Evolutionary conservation across 2,888 invertebrate genomes (phyloP).

Genomic region (Branchellion lobata): DNA sequence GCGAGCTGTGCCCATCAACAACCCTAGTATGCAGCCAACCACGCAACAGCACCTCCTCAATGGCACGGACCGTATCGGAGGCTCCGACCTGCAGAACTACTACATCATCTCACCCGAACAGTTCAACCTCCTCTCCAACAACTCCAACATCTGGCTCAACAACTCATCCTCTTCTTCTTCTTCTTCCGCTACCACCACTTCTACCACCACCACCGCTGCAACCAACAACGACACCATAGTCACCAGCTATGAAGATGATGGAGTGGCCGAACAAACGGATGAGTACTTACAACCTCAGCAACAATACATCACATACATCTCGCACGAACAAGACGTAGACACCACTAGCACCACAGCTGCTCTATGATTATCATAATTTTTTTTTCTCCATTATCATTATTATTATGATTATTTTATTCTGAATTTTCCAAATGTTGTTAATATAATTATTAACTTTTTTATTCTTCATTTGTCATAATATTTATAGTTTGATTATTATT

Average conservation of each 20-base stretch:
- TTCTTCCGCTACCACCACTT: too few species aligned
- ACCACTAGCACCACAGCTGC: not conserved
- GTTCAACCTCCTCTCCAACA: not conserved
- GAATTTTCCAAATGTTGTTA: not conserved
- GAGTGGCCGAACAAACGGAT: not conserved
- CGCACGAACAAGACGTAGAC: conserved; percentile 21
- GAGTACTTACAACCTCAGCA: not conserved
- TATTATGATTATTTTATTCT: not conserved
- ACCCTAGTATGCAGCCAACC: not conserved
- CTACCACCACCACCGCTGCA: too few species aligned
- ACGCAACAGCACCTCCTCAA: not conserved
- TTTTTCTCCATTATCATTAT: not conserved
- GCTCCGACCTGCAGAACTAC: not conserved
- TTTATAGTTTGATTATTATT: too few species aligned
- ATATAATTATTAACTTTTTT: too few species aligned
- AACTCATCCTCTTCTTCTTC: too few species aligned
- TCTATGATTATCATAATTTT: not conserved
- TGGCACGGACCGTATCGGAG: not conserved
- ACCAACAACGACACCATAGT: too few species aligned
- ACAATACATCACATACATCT: not conserved
- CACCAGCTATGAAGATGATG: not conserved
- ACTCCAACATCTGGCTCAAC: conserved; percentile 19
- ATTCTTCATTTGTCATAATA: too few species aligned
- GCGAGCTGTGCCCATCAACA: conserved; percentile 16
- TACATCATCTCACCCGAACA: not conserved